Percentiles rank a stretch among this genome's conserved stretches.
Conservation (phyloP, 2,113 vertebrate species). For the Lepisosteus oculatus region DNA sequence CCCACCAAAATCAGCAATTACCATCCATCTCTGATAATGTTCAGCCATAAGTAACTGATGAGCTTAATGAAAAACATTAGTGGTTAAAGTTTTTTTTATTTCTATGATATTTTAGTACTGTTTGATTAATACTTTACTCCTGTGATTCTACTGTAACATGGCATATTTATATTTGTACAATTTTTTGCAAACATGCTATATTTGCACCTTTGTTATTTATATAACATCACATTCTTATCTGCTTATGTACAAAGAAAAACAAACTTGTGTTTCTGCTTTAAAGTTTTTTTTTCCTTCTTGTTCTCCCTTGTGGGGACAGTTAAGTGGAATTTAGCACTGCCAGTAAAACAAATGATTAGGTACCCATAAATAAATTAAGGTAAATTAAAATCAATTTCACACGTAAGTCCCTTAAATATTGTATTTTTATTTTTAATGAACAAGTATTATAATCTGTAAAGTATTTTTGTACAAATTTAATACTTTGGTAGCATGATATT, state of each 20-base stretch:
- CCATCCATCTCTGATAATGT: not conserved
- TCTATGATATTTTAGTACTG: not conserved
- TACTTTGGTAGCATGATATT: constrained; percentile 99
- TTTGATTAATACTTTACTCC: constrained; percentile 11
- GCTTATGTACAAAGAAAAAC: too few species aligned
- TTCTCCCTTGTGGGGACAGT: constrained; percentile 29
- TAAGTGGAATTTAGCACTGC: constrained; percentile 74
- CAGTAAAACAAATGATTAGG: constrained; percentile 69
- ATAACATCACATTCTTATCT: not conserved
- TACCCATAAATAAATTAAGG: constrained; percentile 47
- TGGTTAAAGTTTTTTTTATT: not conserved
- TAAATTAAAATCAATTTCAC: constrained; percentile 71
- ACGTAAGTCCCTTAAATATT: constrained; percentile 81
- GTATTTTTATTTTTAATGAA: constrained; percentile 99
- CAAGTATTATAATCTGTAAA: constrained; percentile 98
- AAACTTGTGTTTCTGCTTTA: not conserved
- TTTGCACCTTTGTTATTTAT: constrained; percentile 3
- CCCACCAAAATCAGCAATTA: not conserved
- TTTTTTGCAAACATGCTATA: too few species aligned
- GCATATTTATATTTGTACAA: not conserved
- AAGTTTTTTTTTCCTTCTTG: constrained; percentile 11
- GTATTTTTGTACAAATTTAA: constrained; percentile 99
- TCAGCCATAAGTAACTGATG: constrained; percentile 12
- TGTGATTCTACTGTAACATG: not conserved
- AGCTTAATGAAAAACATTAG: constrained; percentile 6